Evolutionary conservation across 2,888 invertebrate species (phyloP), one percentile per base, ranked within the genome.

Genomic region (Leptinotarsa haldemani): DNA sequence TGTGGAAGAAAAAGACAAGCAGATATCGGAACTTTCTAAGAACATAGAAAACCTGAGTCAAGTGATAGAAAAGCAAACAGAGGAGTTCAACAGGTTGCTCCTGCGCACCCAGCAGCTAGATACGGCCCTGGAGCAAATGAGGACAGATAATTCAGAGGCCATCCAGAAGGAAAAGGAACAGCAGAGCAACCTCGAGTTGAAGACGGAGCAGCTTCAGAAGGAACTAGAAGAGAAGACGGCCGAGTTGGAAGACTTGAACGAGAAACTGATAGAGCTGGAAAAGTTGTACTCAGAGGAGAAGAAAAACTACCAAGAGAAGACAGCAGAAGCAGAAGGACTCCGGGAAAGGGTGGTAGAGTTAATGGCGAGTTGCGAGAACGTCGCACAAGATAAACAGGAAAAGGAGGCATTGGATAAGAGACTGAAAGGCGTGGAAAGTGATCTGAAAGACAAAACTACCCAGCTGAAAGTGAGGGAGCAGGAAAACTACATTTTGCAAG

Each of bases 21-120:
- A 77, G 46, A 71, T 77, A 1, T 53, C 47, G 12, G 71, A 78
- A 40, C 69, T 77, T 12, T 75, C 75, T 1, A 64, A 68, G 22
- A 74, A 72, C 52, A 72, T 74, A 7, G 53, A 61, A 3, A 66
- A 74, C 15, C 64, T 78, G 15, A 77, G 69, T 20, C 61, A 70
- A 3, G 69, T 70, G 0, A 74, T 77, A 5, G 72, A 79, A 30
- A 77, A 75, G 40, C 78, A 80, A 69, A 74, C 65, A 4, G 68
- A 52, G 12, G 81, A 80, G 64, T 80, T 81, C 68, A 78, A 78
- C 47, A 76, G 70, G 16, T 65, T 82, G 18, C 71, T 79, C 40
- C 69, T 74, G n/a, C 63, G 79, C 73, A 71, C 77, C 52, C 47
- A 79, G 61, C 65, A 74, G 48, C 68, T 74, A 9, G 75, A 77